Evolutionary conservation across 2,113 vertebrate species (phyloP), one percentile per base, ranked within the genome.

Genomic region (Chaenogobius annularis): DNA sequence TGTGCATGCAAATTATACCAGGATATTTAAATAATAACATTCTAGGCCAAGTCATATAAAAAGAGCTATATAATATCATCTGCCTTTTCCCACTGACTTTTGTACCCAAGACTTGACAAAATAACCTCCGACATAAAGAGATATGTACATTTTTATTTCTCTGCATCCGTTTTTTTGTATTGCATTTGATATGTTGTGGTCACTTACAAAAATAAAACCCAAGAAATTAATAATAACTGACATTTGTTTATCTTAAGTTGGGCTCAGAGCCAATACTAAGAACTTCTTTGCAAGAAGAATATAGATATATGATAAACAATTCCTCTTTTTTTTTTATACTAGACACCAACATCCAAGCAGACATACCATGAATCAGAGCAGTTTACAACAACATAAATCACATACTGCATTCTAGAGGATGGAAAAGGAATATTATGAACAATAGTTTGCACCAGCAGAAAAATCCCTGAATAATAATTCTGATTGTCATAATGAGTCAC

Each of bases 171-270:
- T 31, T 35, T 61, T 9, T 13, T 15, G 6, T 5, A 11, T 35
- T 66, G 15, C 47, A 19, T 67, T 71, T 59, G 50, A 63, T n/a
- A 52, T 47, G 23, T 61, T 17, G 13, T n/a, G n/a, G 31, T 63
- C 31, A 63, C 31, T 37, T 63, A 37, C 15, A 46, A 46, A 46
- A 15, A 46, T 46, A 66, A 65, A 65, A 44, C n/a, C 10, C 35
- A 37, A 65, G 63, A 77, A 75, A 78, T 81, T 84, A 85, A 79
- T 85, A 67, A 87, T 74, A 77, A 77, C 26, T 31, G 26, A 31
- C 72, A 82, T 61, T n/a, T 73, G 64, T 20, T 61, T 59, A 68
- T 40, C 86, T 67, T 84, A 64, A 84, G 17, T 50, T 54, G 50
- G 26, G 55, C 55, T 54, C n/a, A 54, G 22, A 84, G 43, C 7